These are phyloP conservation scores for Orius laevigatus DNA, from an alignment of 1,140 invertebrate species.

Conservation along the genomic window DNA sequence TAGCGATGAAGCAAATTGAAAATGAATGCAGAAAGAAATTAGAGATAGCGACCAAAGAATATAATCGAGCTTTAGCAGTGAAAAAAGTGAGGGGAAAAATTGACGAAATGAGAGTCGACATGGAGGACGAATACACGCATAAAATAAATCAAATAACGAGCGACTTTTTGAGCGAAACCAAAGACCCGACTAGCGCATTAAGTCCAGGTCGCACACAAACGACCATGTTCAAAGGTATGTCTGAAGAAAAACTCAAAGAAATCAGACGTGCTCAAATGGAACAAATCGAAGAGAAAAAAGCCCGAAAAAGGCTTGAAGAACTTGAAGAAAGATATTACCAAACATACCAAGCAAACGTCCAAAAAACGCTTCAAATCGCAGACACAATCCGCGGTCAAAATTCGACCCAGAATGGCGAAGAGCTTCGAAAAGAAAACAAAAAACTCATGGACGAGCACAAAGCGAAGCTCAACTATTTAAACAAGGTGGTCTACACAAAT, in stretches of 20 bases:
- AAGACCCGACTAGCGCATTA: background rate
- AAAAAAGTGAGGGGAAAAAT: conserved; percentile 1
- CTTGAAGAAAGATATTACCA: background rate
- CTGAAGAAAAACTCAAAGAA: conserved; percentile 1
- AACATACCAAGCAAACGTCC: conserved; percentile 1
- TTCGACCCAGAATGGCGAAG: background rate
- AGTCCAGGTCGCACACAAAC: background rate
- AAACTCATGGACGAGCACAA: conserved; percentile 7
- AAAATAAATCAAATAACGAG: conserved; percentile 3
- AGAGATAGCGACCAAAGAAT: background rate
- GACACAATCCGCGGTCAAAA: too few species aligned
- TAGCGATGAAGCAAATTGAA: conserved; percentile 4
- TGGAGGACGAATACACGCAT: background rate
- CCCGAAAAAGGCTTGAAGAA: background rate
- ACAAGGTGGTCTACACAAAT: conserved; percentile 7
- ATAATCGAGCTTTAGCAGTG: conserved; percentile 1
- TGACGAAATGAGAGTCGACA: conserved; percentile 3
- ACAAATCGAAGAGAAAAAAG: conserved; percentile 6
- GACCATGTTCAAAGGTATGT: conserved; percentile 2
- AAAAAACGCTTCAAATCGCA: background rate
- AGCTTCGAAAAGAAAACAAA: background rate
- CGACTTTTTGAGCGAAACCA: background rate
- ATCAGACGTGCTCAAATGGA: conserved; percentile 7
- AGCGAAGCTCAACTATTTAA: background rate
- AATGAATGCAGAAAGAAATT: background rate